These are phyloP conservation scores for Anguilla marmorata DNA, from an alignment of 2,797 vertebrate genomes.

Conservation along the genomic window DNA sequence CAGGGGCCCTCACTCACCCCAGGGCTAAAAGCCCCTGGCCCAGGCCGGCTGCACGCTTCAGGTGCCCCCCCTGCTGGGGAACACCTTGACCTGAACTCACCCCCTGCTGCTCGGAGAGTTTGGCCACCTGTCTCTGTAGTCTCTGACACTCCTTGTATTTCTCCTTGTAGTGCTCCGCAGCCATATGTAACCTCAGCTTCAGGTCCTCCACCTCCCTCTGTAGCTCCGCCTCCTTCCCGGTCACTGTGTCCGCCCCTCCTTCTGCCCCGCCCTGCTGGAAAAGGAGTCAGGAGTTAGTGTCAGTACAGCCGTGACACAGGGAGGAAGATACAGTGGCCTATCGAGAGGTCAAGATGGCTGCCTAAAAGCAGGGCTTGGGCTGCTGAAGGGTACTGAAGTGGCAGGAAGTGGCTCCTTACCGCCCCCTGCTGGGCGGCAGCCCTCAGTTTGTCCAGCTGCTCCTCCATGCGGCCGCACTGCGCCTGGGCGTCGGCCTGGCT, in stretches of 20 bases:
- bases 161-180: conserved; percentile 98
- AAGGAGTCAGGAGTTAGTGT: background rate
- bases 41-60: background rate
- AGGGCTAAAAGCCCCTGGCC: background rate
- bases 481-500: conserved; percentile 79
- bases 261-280: conserved; percentile 56
- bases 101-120: conserved; percentile 83
- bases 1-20: background rate
- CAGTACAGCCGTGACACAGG: background rate
- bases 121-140: conserved; percentile 92
- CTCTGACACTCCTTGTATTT: conserved; percentile 98
- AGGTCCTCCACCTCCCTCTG: conserved; percentile 97
- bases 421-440: conserved; percentile 64
- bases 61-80: background rate
- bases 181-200: conserved; percentile 96
- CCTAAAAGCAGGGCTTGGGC: too few species aligned
- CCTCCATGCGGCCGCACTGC: conserved; percentile 70
- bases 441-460: conserved; percentile 71
- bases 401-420: conserved; percentile 52
- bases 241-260: conserved; percentile 56
- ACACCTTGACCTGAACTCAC: conserved; percentile 67
- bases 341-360: background rate
- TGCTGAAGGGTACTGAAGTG: background rate
- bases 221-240: conserved; percentile 79
- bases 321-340: background rate